These are phyloP conservation scores for Drosophila saltans DNA, from an alignment of 1,140 invertebrate genomes.

Conservation along the genomic window DNA sequence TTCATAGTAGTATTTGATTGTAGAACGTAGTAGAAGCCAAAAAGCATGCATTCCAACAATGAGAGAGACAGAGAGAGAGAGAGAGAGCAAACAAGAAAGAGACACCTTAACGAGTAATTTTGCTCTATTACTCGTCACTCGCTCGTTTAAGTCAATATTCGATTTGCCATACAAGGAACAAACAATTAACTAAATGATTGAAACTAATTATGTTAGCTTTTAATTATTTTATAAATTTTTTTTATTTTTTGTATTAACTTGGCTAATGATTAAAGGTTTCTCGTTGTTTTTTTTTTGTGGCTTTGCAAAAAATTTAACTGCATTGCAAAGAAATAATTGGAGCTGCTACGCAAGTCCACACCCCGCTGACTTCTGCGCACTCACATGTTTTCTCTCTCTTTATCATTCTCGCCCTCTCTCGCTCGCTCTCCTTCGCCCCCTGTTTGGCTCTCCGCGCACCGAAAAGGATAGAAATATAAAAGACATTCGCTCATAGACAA, in stretches of 20 bases:
- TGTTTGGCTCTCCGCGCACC: neutral
- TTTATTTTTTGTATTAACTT: neutral
- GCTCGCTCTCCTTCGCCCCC: slow-evolving; percentile 14
- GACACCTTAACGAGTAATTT: neutral
- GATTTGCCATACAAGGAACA: neutral
- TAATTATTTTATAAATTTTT: neutral
- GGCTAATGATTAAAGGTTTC: too few species aligned
- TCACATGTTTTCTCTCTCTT: slow-evolving; percentile 2
- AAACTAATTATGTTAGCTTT: too few species aligned
- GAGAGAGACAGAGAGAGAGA: slow-evolving; percentile 12
- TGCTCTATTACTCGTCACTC: slow-evolving; percentile 27
- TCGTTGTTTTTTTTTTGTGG: neutral
- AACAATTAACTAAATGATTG: neutral
- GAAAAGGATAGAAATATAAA: slow-evolving; percentile 21
- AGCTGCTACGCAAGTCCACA: slow-evolving; percentile 11
- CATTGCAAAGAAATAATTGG: neutral
- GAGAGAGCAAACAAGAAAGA: neutral
- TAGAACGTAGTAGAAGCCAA: slow-evolving; percentile 69
- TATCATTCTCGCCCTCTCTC: neutral
- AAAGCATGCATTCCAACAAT: slow-evolving; percentile 7
- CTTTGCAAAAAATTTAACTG: neutral
- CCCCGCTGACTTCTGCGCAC: slow-evolving; percentile 19
- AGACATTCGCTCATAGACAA: slow-evolving; percentile 27
- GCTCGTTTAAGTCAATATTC: slow-evolving; percentile 12
- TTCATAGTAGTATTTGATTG: slow-evolving; percentile 72